Evolutionary conservation across 2,797 vertebrate genomes (phyloP), one percentile per base, ranked within the genome.

Genomic region (Thamnophis elegans): DNA sequence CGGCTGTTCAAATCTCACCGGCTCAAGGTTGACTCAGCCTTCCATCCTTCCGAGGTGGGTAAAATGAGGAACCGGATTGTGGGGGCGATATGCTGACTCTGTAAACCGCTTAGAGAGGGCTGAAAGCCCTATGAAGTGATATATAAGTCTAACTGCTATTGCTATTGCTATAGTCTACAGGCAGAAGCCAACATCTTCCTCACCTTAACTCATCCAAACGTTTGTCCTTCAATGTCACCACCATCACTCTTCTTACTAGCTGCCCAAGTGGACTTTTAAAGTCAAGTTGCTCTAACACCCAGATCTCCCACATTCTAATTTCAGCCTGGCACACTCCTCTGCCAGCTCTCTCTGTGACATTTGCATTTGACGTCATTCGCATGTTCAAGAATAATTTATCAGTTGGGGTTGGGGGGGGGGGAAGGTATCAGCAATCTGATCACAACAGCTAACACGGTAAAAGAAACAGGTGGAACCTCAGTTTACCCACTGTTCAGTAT

Each of bases 321-420:
- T 59, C 86, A 58, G 85, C 36, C 56, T 91, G 90, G 87, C 93
- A 47, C 54, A 56, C 88, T 91, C 89, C 90, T 54, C 90, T 89
- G 90, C 93, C 96, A 91, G 82, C 65, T 56, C 56, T 54, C 65
- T 89, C 88, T 47, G 53, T 94, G 94, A 73, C 91, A 94, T 92
- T 96, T 94, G 88, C 73, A 85, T 94, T 94, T 95, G 93, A 94
- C 1, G 3, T 95, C 92, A 94, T 93, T 94, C 92, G 53, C 91
- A 92, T 95, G 89, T 60, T 95, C 2, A 60, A 42, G 53, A 95
- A 94, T 92, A 93, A 36, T 93, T 91, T 53, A 91, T 68, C 88
- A 78, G 6, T 58, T 92, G 93, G 28, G 22, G 56, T 1, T 16
- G n/a, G 10, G 60, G 0, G 93, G 28, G 14, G 56, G 11, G 60